Evolutionary conservation across 1,140 invertebrate species (phyloP).

Genomic region (Cydia fagiglandana): DNA sequence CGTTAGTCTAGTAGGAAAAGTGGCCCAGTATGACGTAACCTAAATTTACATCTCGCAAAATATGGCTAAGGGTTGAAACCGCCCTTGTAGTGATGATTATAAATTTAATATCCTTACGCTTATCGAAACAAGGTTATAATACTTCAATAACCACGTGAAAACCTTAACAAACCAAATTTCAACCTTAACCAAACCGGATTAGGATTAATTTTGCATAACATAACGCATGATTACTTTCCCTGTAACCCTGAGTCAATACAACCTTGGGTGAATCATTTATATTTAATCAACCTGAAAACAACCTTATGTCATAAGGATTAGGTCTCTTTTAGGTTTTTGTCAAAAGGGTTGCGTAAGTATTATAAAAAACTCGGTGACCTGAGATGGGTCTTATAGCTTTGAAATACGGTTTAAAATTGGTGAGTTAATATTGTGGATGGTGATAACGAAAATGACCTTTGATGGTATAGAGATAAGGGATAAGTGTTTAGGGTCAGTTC

Average conservation of each 20-base stretch:
- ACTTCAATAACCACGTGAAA: neutral
- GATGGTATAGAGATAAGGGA: neutral
- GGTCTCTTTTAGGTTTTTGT: neutral
- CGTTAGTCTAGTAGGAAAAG: too few relatives aligned
- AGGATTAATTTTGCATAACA: neutral
- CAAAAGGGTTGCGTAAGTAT: neutral
- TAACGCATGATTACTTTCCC: conserved; percentile 5
- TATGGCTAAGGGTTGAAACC: too few relatives aligned
- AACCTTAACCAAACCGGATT: neutral
- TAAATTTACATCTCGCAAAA: too few relatives aligned
- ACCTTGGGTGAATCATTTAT: conserved; percentile 8
- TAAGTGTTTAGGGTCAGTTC: neutral
- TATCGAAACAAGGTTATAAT: neutral
- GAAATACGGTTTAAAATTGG: too few relatives aligned
- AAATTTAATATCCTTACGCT: too few relatives aligned
- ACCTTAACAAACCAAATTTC: neutral
- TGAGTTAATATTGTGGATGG: too few relatives aligned
- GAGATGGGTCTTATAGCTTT: too few relatives aligned
- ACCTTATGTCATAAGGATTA: neutral
- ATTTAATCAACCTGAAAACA: neutral
- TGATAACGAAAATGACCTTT: neutral
- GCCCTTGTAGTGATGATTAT: too few relatives aligned
- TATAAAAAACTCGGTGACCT: too few relatives aligned
- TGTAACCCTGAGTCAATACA: neutral
- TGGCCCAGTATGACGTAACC: too few relatives aligned